Conservation (phyloP, 2,113 vertebrate genomes). For the Sminthopsis crassicaudata region DNA sequence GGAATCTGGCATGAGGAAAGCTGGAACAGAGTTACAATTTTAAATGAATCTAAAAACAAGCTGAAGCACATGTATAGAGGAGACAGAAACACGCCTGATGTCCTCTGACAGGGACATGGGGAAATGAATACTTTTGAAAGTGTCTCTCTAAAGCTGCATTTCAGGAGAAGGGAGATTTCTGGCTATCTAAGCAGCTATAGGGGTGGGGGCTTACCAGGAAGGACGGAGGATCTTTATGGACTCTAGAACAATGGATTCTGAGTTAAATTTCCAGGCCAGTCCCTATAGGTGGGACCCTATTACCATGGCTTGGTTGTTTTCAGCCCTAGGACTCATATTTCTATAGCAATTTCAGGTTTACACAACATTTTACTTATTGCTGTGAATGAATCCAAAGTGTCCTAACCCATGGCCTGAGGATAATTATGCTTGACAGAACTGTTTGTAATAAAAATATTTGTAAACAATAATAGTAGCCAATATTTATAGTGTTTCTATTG, state of each 20-base stretch:
- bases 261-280: not conserved
- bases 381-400: not conserved
- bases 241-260: not conserved
- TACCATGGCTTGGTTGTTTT: not conserved
- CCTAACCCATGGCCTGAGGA: not conserved
- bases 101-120: not conserved
- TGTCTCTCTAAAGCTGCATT: not conserved
- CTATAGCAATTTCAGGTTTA: not conserved
- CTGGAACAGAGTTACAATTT: not conserved
- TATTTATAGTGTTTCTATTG: not conserved
- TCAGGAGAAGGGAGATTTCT: not conserved
- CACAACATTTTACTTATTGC: not conserved
- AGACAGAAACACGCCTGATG: slow-evolving; percentile 11
- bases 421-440: not conserved
- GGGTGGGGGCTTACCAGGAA: not conserved
- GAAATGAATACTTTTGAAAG: not conserved
- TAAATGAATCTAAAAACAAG: slow-evolving; percentile 14
- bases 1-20: not conserved
- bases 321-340: not conserved
- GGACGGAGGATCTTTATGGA: not conserved
- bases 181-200: not conserved
- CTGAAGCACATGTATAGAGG: not conserved
- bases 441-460: not conserved
- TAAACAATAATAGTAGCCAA: not conserved
- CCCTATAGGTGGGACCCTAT: not conserved